These are phyloP conservation scores for Psittacara wagleri DNA, from an alignment of 2,113 vertebrate genomes.

Conservation along the genomic window DNA sequence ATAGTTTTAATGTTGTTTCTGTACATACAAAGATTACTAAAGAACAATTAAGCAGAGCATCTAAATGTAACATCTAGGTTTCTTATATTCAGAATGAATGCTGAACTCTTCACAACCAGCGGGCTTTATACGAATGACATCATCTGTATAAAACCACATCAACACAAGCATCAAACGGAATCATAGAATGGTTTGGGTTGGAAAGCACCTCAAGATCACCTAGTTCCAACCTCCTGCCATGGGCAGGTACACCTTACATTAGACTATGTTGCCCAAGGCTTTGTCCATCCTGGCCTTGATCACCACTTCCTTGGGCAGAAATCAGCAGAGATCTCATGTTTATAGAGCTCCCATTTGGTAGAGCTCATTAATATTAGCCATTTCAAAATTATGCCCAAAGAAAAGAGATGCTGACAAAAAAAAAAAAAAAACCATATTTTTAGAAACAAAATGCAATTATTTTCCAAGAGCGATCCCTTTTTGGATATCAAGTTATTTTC, in stretches of 20 bases:
- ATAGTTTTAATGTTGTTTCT: not conserved
- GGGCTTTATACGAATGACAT: not conserved
- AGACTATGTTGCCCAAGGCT: not conserved
- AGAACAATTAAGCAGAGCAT: not conserved
- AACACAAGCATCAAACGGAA: not conserved
- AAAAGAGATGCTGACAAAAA: not conserved
- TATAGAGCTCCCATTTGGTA: not conserved
- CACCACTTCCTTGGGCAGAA: not conserved
- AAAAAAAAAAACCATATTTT: rapidly evolving
- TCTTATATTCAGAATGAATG: not conserved
- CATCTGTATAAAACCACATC: not conserved
- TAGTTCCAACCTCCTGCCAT: not conserved
- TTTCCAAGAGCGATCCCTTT: not conserved
- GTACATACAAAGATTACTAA: not conserved
- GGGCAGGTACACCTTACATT: not conserved
- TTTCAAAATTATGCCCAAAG: not conserved
- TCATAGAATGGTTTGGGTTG: not conserved
- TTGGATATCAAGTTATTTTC: not conserved
- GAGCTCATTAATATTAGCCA: not conserved
- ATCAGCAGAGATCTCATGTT: not conserved
- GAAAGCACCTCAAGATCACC: not conserved
- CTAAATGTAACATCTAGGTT: not conserved
- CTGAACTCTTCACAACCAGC: not conserved
- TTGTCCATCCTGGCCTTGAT: not conserved
- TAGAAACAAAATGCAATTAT: not conserved